Evolutionary conservation across 2,113 vertebrate species (phyloP).

Genomic region (Catharus bicknelli): DNA sequence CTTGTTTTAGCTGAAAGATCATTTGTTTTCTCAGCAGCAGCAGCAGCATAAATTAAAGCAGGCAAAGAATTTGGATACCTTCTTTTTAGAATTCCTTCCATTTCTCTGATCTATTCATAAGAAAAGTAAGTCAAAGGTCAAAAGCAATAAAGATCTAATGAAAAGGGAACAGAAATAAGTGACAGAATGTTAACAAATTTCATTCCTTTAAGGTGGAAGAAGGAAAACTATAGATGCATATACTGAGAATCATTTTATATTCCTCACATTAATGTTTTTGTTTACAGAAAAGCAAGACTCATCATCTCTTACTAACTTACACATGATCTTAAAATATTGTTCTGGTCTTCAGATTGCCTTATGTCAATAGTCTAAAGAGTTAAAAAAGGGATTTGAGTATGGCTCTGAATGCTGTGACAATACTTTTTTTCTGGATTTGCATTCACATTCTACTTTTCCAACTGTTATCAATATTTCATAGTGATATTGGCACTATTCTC

Average conservation of each 20-base stretch:
- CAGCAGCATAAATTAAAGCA: slow-evolving; percentile 89
- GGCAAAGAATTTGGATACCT: slow-evolving; percentile 91
- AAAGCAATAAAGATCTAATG: background rate
- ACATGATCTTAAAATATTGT: background rate
- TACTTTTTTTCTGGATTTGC: background rate
- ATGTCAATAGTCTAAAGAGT: background rate
- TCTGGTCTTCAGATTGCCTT: background rate
- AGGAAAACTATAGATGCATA: background rate
- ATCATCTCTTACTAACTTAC: background rate
- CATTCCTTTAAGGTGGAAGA: background rate
- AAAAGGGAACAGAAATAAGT: background rate
- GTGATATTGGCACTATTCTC: background rate
- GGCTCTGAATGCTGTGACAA: background rate
- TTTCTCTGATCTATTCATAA: slow-evolving; percentile 87
- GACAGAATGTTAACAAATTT: background rate
- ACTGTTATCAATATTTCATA: background rate
- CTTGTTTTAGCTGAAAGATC: slow-evolving; percentile 57
- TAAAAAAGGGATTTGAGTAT: background rate
- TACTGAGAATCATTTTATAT: background rate
- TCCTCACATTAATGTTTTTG: background rate
- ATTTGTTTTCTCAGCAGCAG: slow-evolving; percentile 66
- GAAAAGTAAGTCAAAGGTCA: background rate
- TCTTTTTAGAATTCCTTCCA: slow-evolving; percentile 87
- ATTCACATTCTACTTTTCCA: background rate
- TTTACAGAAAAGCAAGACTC: background rate